A percentile compares a stretch with the other conserved stretches of the same genome.
These are phyloP conservation scores for Heteropelma amictum DNA, from an alignment of 2,888 invertebrate genomes.

Conservation along the genomic window DNA sequence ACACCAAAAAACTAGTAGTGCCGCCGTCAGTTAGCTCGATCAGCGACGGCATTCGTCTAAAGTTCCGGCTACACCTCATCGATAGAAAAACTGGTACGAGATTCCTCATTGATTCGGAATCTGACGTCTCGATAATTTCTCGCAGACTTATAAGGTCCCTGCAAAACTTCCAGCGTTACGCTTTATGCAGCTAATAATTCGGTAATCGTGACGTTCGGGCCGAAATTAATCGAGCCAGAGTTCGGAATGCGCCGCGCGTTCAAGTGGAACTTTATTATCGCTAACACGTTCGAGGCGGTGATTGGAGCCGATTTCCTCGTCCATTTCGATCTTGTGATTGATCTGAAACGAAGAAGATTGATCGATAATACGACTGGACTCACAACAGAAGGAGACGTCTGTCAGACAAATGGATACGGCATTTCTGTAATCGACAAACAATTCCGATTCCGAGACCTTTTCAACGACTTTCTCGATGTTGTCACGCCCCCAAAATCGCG, in stretches of 20 bases:
- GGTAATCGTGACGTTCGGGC: constrained; percentile 34
- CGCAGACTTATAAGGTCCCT: background rate
- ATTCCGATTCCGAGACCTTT: background rate
- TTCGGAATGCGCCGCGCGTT: constrained; percentile 37
- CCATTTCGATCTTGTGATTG: constrained; percentile 38
- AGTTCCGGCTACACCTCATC: constrained; percentile 43
- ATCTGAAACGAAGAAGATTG: constrained; percentile 23
- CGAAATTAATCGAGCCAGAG: constrained; percentile 11
- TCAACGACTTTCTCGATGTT: constrained; percentile 16
- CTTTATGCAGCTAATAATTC: constrained; percentile 43
- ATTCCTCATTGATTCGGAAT: constrained; percentile 56
- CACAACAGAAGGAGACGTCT: background rate
- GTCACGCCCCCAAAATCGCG: constrained; percentile 14
- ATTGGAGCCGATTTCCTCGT: constrained; percentile 52
- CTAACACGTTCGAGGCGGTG: constrained; percentile 34
- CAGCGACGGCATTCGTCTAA: background rate
- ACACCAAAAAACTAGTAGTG: background rate
- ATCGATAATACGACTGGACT: constrained; percentile 13
- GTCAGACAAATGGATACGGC: background rate
- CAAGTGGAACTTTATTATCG: constrained; percentile 49
- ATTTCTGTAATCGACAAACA: background rate
- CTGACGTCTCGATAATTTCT: constrained; percentile 30
- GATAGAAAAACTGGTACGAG: constrained; percentile 23
- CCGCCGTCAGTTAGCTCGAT: constrained; percentile 33
- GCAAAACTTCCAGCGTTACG: background rate